Conservation (phyloP, 2,888 invertebrate genomes). For the Erannis defoliaria region DNA sequence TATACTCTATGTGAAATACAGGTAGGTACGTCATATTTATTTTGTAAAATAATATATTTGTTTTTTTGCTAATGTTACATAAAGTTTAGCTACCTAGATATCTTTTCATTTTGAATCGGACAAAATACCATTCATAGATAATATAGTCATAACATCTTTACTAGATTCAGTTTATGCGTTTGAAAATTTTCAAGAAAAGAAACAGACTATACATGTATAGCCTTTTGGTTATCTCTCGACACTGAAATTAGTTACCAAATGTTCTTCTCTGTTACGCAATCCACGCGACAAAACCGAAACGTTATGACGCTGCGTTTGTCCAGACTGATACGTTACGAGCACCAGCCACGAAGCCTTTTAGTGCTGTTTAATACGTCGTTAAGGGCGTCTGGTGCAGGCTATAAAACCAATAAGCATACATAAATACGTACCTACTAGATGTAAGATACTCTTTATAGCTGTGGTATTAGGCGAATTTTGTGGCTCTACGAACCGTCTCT, state of each 20-base stretch:
- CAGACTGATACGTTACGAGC: constrained; percentile 1
- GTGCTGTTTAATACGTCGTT: constrained; percentile 40
- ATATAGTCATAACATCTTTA: too few species aligned
- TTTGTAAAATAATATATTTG: too few species aligned
- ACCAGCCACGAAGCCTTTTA: constrained; percentile 21
- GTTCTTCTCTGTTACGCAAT: constrained; percentile 9
- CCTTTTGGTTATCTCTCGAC: not conserved
- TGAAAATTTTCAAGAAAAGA: too few species aligned
- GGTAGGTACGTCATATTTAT: too few species aligned
- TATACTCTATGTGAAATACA: too few species aligned
- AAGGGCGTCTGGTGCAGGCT: constrained; percentile 41
- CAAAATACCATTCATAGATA: too few species aligned
- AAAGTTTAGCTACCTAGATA: too few species aligned
- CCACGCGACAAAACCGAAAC: not conserved
- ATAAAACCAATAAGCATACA: constrained; percentile 40
- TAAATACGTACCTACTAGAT: constrained; percentile 3
- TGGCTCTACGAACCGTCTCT: not conserved
- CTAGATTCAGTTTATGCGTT: too few species aligned
- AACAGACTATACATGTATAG: too few species aligned
- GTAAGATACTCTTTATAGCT: constrained; percentile 16
- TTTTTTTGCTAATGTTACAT: too few species aligned
- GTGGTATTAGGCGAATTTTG: constrained; percentile 11
- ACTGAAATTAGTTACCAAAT: too few species aligned
- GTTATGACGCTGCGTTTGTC: constrained; percentile 2
- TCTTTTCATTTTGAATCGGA: too few species aligned